Base-by-base conservation (phyloP, 2,797 vertebrate species). In the Acipenser oxyrinchus region DNA sequence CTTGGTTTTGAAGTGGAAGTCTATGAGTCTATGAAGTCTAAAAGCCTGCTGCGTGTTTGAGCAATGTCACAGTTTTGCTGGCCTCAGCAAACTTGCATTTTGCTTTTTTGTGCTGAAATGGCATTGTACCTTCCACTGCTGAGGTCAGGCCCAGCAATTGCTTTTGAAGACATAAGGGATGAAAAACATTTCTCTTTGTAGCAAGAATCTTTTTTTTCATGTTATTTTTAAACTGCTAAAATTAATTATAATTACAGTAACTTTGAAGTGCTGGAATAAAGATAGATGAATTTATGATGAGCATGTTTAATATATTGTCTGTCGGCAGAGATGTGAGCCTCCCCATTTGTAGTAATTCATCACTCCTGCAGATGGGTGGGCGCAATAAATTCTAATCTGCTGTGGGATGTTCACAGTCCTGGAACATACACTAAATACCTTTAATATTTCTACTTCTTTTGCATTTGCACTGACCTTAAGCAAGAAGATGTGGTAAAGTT, bases 211-310 rank as follows among this genome's bases (percentile, higher is more conserved):
- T 18, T 74, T 67, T 75, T 74, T 8, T 37, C 49, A 7, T 71
- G 63, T 66, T 72, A 10, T 64, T 73, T 75, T 73, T 2, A 69
- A 69, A 71, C 50, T 69, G 60, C 65, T 6, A 18, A 72, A 80
- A 74, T 78, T 82, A 84, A 83, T 87, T 86, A 55, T 62, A 74
- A 83, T 80, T 82, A 78, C 71, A 81, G 78, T 79, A 76, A 81
- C 68, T 73, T 76, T 82, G 76, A 82, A 81, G 83, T 80, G 76
- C 72, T 81, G 76, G 75, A 79, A 74, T 75, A 71, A 78, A 79
- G 73, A 79, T 69, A 68, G 75, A 78, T 77, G 73, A 73, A 63
- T 63, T 60, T 64, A 70, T 60, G 69, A 57, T 11, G 0, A 0
- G 49, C 1, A 15, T 75, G 49, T 78, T 65, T 69, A 76, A 75